phyloP scores from a whole-genome alignment of 2,797 vertebrate genomes.

The Morus bassanus region DNA sequence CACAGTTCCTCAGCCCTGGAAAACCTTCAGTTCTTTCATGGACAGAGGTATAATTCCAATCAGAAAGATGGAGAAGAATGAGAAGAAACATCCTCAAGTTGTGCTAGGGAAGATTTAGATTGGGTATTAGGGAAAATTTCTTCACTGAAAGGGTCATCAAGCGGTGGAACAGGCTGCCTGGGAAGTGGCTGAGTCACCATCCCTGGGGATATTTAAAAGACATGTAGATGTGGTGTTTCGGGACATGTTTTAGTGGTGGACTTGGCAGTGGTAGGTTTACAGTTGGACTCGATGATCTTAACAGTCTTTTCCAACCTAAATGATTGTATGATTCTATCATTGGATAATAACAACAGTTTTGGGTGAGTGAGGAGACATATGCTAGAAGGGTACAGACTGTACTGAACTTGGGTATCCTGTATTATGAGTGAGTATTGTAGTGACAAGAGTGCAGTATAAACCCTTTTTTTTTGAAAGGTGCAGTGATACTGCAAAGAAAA shows the following conservation, averaged over 20 bases:
- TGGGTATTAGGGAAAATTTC: neutral
- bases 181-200: neutral
- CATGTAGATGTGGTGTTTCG: neutral
- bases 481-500: neutral
- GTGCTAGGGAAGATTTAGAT: neutral
- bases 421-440: neutral
- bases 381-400: neutral
- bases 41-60: neutral
- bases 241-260: neutral
- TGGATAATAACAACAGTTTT: neutral
- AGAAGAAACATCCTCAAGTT: neutral
- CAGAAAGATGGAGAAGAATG: neutral
- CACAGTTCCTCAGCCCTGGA: neutral
- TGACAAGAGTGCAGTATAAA: neutral
- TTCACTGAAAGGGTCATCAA: neutral
- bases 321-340: neutral
- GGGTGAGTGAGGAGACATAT: fast-evolving
- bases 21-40: neutral
- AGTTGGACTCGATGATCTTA: neutral
- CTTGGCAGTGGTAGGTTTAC: neutral
- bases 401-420: neutral
- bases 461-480: neutral
- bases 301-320: neutral
- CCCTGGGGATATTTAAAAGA: neutral
- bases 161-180: neutral